Evolutionary conservation across 2,888 invertebrate species (phyloP).

Genomic region (Athalia circularis): DNA sequence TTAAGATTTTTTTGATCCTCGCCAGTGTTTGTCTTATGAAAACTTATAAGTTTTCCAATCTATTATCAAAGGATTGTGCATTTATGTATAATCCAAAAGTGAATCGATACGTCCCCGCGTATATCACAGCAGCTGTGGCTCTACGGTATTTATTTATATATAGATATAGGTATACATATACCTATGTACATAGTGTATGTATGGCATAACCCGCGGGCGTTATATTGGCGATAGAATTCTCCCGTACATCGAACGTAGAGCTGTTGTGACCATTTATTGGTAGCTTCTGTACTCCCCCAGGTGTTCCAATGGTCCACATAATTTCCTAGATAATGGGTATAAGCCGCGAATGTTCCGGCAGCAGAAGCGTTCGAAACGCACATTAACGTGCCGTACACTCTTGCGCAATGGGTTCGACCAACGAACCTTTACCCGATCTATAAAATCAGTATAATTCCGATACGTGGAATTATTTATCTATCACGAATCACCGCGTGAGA

Average conservation of each 20-base stretch:
- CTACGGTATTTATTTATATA: no score
- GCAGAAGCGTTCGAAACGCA: slow-evolving; percentile 28
- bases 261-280: slow-evolving; percentile 15
- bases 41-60: no score
- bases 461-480: background rate
- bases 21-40: no score
- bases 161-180: no score
- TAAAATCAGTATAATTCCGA: slow-evolving; percentile 28
- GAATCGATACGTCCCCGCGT: no score
- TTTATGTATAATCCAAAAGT: background rate
- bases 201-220: no score
- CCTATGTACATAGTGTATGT: no score
- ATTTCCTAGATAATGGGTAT: slow-evolving; percentile 35
- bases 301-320: slow-evolving; percentile 40
- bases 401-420: slow-evolving; percentile 14
- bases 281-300: slow-evolving; percentile 31
- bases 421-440: slow-evolving; percentile 7
- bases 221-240: background rate
- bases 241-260: background rate
- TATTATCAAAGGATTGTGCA: no score
- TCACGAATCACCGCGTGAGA: no score
- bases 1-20: no score
- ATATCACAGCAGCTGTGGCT: no score
- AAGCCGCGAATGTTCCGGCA: slow-evolving; percentile 1
- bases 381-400: slow-evolving; percentile 25